A percentile compares a stretch with the other conserved stretches of the same genome.
phyloP scores from a whole-genome alignment of 2,888 invertebrate species.

The Shargacucullia verbasci region DNA sequence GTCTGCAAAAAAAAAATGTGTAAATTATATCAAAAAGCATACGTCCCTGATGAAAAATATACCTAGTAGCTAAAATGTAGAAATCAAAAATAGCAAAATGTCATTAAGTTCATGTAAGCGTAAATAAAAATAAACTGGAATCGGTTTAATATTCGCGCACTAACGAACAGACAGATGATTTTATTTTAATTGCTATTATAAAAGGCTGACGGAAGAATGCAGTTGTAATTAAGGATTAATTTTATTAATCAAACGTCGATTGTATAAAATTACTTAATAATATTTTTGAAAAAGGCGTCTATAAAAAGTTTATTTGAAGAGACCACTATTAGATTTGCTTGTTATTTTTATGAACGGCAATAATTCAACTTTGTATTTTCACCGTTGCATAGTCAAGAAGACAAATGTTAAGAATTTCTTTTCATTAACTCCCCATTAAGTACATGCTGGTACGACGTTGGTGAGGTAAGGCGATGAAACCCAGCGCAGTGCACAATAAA shows the following conservation, averaged over 20 bases:
- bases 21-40: too few species aligned
- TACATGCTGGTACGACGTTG: slow-evolving; percentile 67
- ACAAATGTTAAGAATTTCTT: slow-evolving; percentile 79
- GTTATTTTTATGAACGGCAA: slow-evolving; percentile 54
- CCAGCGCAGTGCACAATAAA: slow-evolving; percentile 78
- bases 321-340: slow-evolving; percentile 57
- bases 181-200: slow-evolving; percentile 35
- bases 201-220: slow-evolving; percentile 26
- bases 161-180: slow-evolving; percentile 22
- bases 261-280: slow-evolving; percentile 64
- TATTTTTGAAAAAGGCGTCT: slow-evolving; percentile 39
- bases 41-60: too few species aligned
- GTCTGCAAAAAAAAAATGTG: too few species aligned
- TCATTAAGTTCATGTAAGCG: slow-evolving; percentile 9
- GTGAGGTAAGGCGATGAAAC: slow-evolving; percentile 78
- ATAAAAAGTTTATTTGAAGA: slow-evolving; percentile 53
- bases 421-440: slow-evolving; percentile 78
- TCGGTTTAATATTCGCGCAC: slow-evolving; percentile 34
- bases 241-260: slow-evolving; percentile 66
- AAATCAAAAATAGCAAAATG: background rate
- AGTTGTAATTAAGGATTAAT: slow-evolving; percentile 55
- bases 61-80: too few species aligned
- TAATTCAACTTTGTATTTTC: slow-evolving; percentile 66
- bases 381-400: slow-evolving; percentile 71
- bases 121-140: background rate